Evolutionary conservation across 1,140 invertebrate genomes (phyloP).

Genomic region (Drosophila sulfurigaster): DNA sequence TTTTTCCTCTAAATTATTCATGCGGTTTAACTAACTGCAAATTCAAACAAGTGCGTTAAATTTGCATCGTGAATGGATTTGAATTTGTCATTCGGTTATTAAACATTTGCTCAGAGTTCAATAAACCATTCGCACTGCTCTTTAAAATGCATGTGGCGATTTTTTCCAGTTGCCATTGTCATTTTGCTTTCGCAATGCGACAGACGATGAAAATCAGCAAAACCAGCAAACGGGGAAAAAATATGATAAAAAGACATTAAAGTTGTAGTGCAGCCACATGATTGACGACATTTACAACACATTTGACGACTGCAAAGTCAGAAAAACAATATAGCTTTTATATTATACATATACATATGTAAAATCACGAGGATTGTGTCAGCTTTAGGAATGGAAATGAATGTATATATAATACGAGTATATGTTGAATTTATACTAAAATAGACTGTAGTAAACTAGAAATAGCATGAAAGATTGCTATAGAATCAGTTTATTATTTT

Average conservation of each 20-base stretch:
- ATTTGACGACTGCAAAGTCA: not conserved
- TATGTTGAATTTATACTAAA: not conserved
- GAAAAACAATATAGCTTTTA: not conserved
- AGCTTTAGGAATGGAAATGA: not conserved
- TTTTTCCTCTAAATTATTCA: not conserved
- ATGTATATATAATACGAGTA: not conserved
- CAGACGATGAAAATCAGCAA: slow-evolving; percentile 48
- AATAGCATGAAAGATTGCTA: too few relatives aligned
- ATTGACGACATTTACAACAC: slow-evolving; percentile 29
- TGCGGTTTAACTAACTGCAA: slow-evolving; percentile 36
- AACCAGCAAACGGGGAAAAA: slow-evolving; percentile 42
- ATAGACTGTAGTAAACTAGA: too few relatives aligned
- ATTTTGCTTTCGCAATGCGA: slow-evolving; percentile 29
- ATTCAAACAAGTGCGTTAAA: slow-evolving; percentile 24
- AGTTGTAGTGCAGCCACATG: slow-evolving; percentile 45
- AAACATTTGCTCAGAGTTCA: slow-evolving; percentile 49
- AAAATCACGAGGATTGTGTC: not conserved
- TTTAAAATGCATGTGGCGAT: slow-evolving; percentile 51
- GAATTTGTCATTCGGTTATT: slow-evolving; percentile 22
- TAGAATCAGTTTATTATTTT: too few relatives aligned
- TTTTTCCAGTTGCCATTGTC: not conserved
- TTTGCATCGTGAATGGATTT: slow-evolving; percentile 12
- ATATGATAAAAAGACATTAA: slow-evolving; percentile 50
- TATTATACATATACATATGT: too few relatives aligned
- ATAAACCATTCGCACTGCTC: slow-evolving; percentile 45